Base-by-base conservation (phyloP, 2,113 vertebrate genomes). In the Gracilinanus agilis region DNA sequence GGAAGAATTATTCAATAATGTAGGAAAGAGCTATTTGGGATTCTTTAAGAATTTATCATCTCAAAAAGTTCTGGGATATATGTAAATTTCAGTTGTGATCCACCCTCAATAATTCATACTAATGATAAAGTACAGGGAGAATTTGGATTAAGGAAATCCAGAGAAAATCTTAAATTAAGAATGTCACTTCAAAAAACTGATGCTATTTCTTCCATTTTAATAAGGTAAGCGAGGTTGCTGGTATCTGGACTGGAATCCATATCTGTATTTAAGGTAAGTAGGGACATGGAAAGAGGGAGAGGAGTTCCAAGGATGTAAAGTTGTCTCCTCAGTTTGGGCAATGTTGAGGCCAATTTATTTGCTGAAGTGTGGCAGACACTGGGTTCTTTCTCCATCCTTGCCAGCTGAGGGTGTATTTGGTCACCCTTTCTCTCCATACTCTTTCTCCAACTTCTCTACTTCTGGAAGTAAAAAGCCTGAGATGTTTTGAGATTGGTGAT, bases 341-440 rank as follows among this genome's bases (percentile, higher is more conserved):
- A 90, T n/a, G 44, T 54, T 90, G 55, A 96, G 96, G 94, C 56
- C 93, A 92, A 94, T 54, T 89, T 91, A 58, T 94, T 95, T 27
- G 55, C 34, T 90, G 40, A 88, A 53, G 44, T 56, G 89, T 83
- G 27, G 34, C 27, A 91, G 90, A 92, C 8, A 44, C 49, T 75
- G 67, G 34, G 67, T 8, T 49, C 88, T 9, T 53, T 53, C 89
- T 8, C 10, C 49, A 24, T 53, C 9, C 44, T 90, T 90, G 89
- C 24, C 89, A 90, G 11, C 23, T 90, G 24, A 90, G 24, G 40
- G 13, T 90, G 10, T 1, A 53, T 90, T 25, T 12, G 24, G 55
- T 75, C n/a, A 93, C 53, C 75, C 93, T 90, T 75, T 61, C 56
- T 92, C 24, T 13, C 8, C 44, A 92, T 89, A 11, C 24, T 53